Base-by-base conservation (phyloP, 2,797 vertebrate species). In the Melanotaenia boesemani region DNA sequence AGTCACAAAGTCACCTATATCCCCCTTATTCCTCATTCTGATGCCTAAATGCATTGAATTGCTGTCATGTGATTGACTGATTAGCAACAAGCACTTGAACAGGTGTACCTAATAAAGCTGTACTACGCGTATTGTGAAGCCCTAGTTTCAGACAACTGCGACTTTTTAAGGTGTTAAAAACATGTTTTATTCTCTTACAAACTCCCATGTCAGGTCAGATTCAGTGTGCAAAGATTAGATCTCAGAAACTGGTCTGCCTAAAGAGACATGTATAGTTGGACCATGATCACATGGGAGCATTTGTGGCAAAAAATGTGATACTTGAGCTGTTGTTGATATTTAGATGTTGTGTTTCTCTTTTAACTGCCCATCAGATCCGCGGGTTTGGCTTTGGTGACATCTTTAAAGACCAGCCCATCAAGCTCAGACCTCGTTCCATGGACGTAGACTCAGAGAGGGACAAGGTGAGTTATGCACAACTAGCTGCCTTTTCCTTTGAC, bases 321-420 rank as follows among this genome's bases (percentile, higher is more conserved):
- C 2, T 36, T 4, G 12, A 41, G 22, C 46, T 7, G 1, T 48
- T 2, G 46, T 48, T n/a, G 46, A n/a, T 39, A 22, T 61, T 60
- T 16, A 22, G 24, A 67, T 20, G 20, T 11, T 32, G 8, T n/a
- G 12, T 39, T 16, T 69, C 9, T 64, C 11, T 64, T 63, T 63
- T 2, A 12, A 59, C 24, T 12, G 0, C 61, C 32, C 2, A 44
- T 22, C 12, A 94, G 92, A 57, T 93, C 39, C 81, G 96, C 70
- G 98, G 98, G 22, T 95, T 99, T 72, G 98, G 98, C 70, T 99
- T 99, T 71, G 98, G 98, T 3, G 97, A 99, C 93, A 99, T 99
- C 93, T 99, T 99, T 91, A 99, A 98, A 95, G 98, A 98, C 82
- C 97, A 97, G 84, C 96, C 96, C 72, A 96, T 99, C 90, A 99